Evolutionary conservation across 2,888 invertebrate species (phyloP).

Genomic region (Argynnis bischoffii): DNA sequence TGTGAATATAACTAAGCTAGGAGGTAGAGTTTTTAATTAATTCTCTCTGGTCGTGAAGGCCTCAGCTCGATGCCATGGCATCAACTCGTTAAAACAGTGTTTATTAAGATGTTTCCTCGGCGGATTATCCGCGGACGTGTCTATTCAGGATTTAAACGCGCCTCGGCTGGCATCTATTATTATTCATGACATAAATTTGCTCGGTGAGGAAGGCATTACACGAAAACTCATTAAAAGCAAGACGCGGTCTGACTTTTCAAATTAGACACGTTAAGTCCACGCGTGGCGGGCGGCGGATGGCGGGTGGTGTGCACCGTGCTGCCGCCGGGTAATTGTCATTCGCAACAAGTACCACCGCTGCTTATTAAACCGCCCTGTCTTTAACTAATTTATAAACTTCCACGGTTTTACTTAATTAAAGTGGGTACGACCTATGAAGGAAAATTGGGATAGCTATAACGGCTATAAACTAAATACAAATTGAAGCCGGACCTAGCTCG

Average conservation of each 20-base stretch:
- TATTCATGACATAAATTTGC: constrained; percentile 81
- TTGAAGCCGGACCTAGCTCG: neutral
- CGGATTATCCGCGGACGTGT: constrained; percentile 72
- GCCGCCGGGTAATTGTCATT: constrained; percentile 68
- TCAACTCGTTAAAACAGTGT: constrained; percentile 66
- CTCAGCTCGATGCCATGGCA: constrained; percentile 39
- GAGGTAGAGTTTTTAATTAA: constrained; percentile 31
- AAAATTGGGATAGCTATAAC: constrained; percentile 26
- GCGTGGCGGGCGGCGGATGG: constrained; percentile 59
- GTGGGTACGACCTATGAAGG: constrained; percentile 29
- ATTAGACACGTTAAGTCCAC: constrained; percentile 81
- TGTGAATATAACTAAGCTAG: constrained; percentile 27
- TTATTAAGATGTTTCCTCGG: constrained; percentile 70
- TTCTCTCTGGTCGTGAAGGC: constrained; percentile 30
- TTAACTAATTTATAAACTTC: constrained; percentile 67
- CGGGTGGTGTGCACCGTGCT: constrained; percentile 22
- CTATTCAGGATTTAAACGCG: constrained; percentile 74
- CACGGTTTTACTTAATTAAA: constrained; percentile 36
- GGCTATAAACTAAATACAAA: constrained; percentile 18
- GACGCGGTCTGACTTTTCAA: constrained; percentile 80
- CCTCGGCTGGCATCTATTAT: constrained; percentile 73
- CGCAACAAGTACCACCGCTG: constrained; percentile 66
- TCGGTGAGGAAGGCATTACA: constrained; percentile 76
- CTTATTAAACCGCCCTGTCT: constrained; percentile 72
- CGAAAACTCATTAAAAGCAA: constrained; percentile 81